A percentile compares a stretch with the other conserved stretches of the same genome.
Conservation (phyloP, 1,140 invertebrate genomes). For the Anadara kagoshimensis region DNA sequence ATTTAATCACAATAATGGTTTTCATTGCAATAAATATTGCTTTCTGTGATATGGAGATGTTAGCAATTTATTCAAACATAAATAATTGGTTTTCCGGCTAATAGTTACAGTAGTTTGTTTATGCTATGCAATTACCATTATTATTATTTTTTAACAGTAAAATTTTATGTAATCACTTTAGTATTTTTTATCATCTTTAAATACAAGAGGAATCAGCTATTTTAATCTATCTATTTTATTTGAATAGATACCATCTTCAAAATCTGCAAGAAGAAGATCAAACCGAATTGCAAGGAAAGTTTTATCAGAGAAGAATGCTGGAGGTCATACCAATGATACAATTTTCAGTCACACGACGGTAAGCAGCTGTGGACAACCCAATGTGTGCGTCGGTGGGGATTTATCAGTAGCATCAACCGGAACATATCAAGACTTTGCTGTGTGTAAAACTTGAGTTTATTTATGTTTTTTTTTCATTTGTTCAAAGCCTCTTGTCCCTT, state of each 20-base stretch:
- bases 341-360: slow-evolving; percentile 61
- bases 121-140: too few relatives aligned
- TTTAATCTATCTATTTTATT: slow-evolving; percentile 1
- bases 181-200: too few relatives aligned
- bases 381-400: slow-evolving; percentile 22
- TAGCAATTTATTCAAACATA: too few relatives aligned
- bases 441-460: slow-evolving; percentile 45
- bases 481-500: too few relatives aligned
- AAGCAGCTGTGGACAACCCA: slow-evolving; percentile 43
- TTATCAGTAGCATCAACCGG: slow-evolving; percentile 44
- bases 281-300: slow-evolving; percentile 45
- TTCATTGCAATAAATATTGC: too few relatives aligned
- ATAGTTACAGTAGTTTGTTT: too few relatives aligned
- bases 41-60: too few relatives aligned
- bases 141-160: too few relatives aligned
- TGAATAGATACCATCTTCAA: slow-evolving; percentile 9
- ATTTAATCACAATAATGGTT: too few relatives aligned
- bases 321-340: slow-evolving; percentile 19
- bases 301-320: slow-evolving; percentile 42
- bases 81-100: too few relatives aligned
- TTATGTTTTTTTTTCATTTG: too few relatives aligned
- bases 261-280: slow-evolving; percentile 42
- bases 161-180: too few relatives aligned
- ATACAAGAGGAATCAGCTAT: not conserved
- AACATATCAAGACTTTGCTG: slow-evolving; percentile 63